Base-by-base conservation (phyloP, 2,888 invertebrate genomes). In the Trissoscelio sp. region DNA sequence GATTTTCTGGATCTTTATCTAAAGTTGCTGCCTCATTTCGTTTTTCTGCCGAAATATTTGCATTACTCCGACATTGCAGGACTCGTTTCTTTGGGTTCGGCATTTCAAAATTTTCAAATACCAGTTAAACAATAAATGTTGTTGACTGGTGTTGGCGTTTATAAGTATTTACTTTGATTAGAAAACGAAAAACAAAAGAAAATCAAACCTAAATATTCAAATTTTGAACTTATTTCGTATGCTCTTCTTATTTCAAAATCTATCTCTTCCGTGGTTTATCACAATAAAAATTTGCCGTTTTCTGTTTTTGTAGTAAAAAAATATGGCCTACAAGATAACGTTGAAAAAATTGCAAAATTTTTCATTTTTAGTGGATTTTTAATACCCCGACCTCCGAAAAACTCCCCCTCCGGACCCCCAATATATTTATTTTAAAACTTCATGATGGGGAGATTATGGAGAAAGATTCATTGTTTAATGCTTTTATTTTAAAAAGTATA, bases 221-320 rank as follows among this genome's bases (percentile, higher is more conserved):
- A 48, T 9, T 20, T 18, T 48, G 4, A 9, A 48, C 22, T 48
- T 20, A 20, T 18, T 48, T 11, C 9, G 22, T 48, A 48, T 20
- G 20, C 6, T 28, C n/a, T 28, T 28, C 28, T 53, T 28, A 24
- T 28, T 24, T 53, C 53, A 28, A 53, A 53, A 28, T 24, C 28
- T 53, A 53, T 53, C 53, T 53, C 53, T 28, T 53, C 53, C 28
- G 28, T 53, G 28, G 12, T 28, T 28, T 53, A 28, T 53, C 28
- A 53, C 3, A 9, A 9, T 20, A 46, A 20, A 46, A 46, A 46
- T 46, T 3, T 46, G 6, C 34, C 2, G 5, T 34, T 11, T 34
- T 34, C 11, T 20, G 46, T 46, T 46, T 46, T 18, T 11, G 18
- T 20, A 46, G 1, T 46, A 46, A 46, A n/a, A 46, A 46, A 46